Evolutionary conservation across 64 coral and sea anemone genomes (phyloP).

Genomic region (Pachyseris speciosa): DNA sequence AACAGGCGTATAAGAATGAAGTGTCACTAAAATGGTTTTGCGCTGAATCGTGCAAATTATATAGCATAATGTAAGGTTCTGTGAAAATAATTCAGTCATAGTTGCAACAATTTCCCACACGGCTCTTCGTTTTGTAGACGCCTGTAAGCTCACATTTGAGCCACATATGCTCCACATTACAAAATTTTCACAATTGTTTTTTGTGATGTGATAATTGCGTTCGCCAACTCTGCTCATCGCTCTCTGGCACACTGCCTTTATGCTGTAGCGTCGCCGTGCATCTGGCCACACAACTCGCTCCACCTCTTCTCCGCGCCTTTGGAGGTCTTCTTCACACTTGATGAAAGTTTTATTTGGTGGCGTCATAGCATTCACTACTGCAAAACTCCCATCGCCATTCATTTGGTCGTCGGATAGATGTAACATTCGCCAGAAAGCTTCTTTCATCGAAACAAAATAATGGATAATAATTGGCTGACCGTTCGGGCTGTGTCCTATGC

Average conservation of each 20-base stretch:
- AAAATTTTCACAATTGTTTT: constrained; percentile 68
- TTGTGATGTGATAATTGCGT: background rate
- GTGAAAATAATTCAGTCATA: too few species aligned
- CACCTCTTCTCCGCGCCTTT: background rate
- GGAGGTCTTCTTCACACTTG: background rate
- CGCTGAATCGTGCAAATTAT: too few species aligned
- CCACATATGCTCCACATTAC: constrained; percentile 59
- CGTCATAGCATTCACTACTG: background rate
- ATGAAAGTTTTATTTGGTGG: background rate
- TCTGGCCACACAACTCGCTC: constrained; percentile 39
- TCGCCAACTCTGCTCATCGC: background rate
- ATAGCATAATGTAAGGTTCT: too few species aligned
- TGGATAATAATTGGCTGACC: background rate
- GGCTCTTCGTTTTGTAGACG: background rate
- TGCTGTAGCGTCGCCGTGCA: background rate
- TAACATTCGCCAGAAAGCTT: background rate
- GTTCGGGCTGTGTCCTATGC: background rate
- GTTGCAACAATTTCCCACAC: background rate
- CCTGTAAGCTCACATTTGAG: constrained; percentile 41
- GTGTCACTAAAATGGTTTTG: too few species aligned
- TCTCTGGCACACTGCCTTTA: background rate
- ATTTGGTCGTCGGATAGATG: background rate
- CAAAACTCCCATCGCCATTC: background rate
- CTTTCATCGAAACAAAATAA: background rate
- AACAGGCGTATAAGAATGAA: too few species aligned